A percentile compares a stretch with the other conserved stretches of the same genome.
Evolutionary conservation across 2,113 vertebrate genomes (phyloP).

Genomic region (Arizona elegans): DNA sequence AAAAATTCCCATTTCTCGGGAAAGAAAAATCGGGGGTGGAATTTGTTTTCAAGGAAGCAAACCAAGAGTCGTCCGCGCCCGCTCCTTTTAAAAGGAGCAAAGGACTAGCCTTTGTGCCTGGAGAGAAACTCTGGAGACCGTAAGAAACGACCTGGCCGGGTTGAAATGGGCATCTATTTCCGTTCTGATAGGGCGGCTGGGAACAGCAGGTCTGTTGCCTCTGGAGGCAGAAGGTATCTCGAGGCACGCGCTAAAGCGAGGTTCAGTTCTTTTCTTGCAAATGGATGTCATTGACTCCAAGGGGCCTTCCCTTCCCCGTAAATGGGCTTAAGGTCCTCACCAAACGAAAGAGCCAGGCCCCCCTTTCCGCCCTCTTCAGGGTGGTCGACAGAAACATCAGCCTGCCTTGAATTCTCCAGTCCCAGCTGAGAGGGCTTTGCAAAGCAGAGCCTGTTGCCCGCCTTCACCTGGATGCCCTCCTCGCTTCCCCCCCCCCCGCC

Average conservation of each 20-base stretch:
- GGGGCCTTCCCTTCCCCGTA: not conserved
- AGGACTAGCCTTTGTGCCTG: not conserved
- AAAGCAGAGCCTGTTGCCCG: not conserved
- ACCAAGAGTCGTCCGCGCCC: not conserved
- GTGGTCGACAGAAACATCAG: not conserved
- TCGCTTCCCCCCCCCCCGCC: accelerated
- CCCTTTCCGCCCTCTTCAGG: not conserved
- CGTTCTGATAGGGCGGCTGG: not conserved
- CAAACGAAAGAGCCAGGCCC: not conserved
- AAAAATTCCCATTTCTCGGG: not conserved
- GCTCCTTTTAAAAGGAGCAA: not conserved
- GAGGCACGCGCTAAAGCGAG: not conserved
- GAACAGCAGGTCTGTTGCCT: not conserved
- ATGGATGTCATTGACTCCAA: not conserved
- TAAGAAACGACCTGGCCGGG: not conserved
- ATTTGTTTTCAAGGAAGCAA: not conserved
- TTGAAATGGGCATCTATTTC: constrained; percentile 24
- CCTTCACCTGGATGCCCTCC: not conserved
- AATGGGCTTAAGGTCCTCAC: not conserved
- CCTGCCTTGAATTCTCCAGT: not conserved
- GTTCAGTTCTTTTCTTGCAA: not conserved
- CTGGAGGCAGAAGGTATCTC: not conserved
- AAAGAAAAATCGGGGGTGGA: constrained; percentile 21
- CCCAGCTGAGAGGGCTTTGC: not conserved
- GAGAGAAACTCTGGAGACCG: not conserved